A percentile compares a stretch with the other conserved stretches of the same genome.
phyloP scores from a whole-genome alignment of 2,113 vertebrate species.

The Puntigrus tetrazona region DNA sequence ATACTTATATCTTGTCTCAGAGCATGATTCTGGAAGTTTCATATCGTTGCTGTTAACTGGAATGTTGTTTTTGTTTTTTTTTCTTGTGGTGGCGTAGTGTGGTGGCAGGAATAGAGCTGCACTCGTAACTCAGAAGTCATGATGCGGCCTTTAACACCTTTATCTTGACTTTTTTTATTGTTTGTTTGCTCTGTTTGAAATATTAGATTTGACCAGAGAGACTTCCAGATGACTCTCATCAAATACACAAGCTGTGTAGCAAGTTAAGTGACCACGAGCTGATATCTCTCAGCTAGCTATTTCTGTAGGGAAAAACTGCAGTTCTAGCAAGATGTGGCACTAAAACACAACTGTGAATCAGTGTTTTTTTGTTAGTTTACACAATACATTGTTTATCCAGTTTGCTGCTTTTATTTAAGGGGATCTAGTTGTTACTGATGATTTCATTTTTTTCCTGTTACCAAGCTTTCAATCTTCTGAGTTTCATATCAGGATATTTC shows the following conservation, averaged over 20 bases:
- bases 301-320: neutral
- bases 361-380: neutral
- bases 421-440: neutral
- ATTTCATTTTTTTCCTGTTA: neutral
- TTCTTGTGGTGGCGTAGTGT: constrained; percentile 58
- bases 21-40: constrained; percentile 33
- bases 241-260: neutral
- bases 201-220: neutral
- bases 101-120: constrained; percentile 36
- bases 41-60: constrained; percentile 33
- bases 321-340: neutral
- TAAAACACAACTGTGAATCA: neutral
- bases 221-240: neutral
- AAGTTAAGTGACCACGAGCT: neutral
- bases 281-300: too few relatives aligned
- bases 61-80: neutral
- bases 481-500: neutral
- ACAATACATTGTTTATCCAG: neutral
- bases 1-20: constrained; percentile 42
- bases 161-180: neutral
- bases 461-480: neutral
- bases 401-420: constrained; percentile 34
- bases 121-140: neutral
- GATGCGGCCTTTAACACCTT: neutral
- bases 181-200: neutral